Base-by-base conservation (phyloP, 2,888 invertebrate genomes). In the Gonocerus acuteangulatus region DNA sequence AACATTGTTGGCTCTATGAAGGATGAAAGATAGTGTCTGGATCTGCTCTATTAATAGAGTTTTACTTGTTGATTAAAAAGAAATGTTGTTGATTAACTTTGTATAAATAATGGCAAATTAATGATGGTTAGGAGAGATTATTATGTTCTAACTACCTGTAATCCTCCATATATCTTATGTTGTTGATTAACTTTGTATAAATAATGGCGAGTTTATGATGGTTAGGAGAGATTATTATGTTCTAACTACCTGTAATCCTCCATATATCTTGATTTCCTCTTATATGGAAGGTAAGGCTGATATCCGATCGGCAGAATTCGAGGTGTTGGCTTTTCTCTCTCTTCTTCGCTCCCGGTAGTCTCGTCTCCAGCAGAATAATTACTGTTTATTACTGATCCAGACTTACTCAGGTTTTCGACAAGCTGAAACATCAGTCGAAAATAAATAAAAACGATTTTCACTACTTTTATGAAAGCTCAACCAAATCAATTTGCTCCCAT, bases 191-290 rank as follows among this genome's bases (percentile, higher is more conserved):
- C n/a, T n/a, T n/a, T n/a, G n/a, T n/a, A n/a, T n/a, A n/a, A n/a
- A n/a, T n/a, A n/a, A n/a, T n/a, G n/a, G n/a, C n/a, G n/a, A n/a
- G n/a, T n/a, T n/a, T n/a, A n/a, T n/a, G n/a, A n/a, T n/a, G n/a
- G n/a, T n/a, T n/a, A n/a, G n/a, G n/a, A n/a, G n/a, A n/a, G n/a
- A n/a, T n/a, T n/a, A n/a, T n/a, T n/a, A n/a, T n/a, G n/a, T n/a
- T n/a, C n/a, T n/a, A 27, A 27, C 13, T 16, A 65, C 60, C 66
- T 64, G 56, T 68, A 69, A 60, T 69, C 68, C 54, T 69, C 69
- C 66, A 69, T 66, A 44, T 69, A 69, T 60, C 68, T 64, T 4
- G 69, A 65, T 58, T 68, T 69, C 16, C 69, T 56, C 58, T 69
- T 69, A 48, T 66, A 64, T 21, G 66, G 64, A 4, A 67, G 57